Evolutionary conservation across 2,113 vertebrate genomes (phyloP), one percentile per base, ranked within the genome.

Genomic region (Cyprichromis sp.): DNA sequence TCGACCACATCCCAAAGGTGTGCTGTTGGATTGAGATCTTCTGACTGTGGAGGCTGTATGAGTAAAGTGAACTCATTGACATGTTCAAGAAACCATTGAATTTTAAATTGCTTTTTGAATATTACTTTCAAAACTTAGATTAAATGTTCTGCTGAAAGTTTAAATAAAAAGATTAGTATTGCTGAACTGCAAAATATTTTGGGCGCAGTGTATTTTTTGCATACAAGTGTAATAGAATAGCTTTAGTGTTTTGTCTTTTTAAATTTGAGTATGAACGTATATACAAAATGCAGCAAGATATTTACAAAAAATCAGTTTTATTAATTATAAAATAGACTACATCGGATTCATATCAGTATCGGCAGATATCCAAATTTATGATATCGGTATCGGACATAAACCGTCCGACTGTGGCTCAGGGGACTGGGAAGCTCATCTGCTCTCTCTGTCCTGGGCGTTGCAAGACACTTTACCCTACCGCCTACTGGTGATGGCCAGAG

Each of bases 1-100:
- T 42, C 1, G 2, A 71, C 8, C 21, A 45, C 1, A 45, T 45
- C 13, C 21, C 38, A 10, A 73, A 71, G 38, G n/a, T 26, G n/a
- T 24, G 13, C 38, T 42, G 21, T 42, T 42, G 38, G 8, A 26
- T 42, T 16, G n/a, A 9, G 12, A 24, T 68, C 66, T 42, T 40
- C 36, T 71, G 38, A 24, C 66, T 42, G 66, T 24, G 63, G 36
- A 40, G 34, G 36, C 36, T 36, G 17, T 34, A 34, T 36, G 59
- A 63, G 31, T 19, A 63, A 34, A 36, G 2, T 19, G 59, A 11
- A 36, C 31, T 19, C 0, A 36, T n/a, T 19, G 16, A 1, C 0
- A 63, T 2, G 31, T 63, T 17, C 14, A 61, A 61, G 26, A 61
- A 61, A 61, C 3, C 55, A 9, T 29, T 59, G 13, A 29, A 59